phyloP scores from a whole-genome alignment of 1,140 invertebrate genomes.

The Aleiodes sp. region DNA sequence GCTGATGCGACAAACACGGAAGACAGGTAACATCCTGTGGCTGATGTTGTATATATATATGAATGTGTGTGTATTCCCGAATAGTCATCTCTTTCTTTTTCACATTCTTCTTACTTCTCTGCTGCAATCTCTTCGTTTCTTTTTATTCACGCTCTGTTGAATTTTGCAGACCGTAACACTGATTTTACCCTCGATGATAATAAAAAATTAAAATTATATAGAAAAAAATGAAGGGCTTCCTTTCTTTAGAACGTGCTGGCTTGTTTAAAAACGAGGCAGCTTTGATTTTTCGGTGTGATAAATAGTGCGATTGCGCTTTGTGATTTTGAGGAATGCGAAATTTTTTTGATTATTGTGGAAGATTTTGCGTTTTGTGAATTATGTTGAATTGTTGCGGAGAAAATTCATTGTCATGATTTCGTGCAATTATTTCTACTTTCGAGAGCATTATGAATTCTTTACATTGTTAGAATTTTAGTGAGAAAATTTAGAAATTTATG shows the following conservation, averaged over 20 bases:
- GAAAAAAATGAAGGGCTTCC: slow-evolving; percentile 33
- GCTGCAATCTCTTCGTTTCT: background rate
- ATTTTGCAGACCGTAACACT: slow-evolving; percentile 53
- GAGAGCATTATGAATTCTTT: no score
- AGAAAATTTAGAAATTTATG: no score
- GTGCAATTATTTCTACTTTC: no score
- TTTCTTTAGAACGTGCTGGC: slow-evolving; percentile 44
- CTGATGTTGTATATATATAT: slow-evolving; percentile 47
- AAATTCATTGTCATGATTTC: no score
- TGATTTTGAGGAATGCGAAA: background rate
- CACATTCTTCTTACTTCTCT: background rate
- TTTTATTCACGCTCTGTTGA: slow-evolving; percentile 49
- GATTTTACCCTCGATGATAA: slow-evolving; percentile 58
- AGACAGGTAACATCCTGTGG: slow-evolving; percentile 53
- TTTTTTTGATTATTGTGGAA: no score
- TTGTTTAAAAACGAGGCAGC: slow-evolving; percentile 17
- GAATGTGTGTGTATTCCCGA: slow-evolving; percentile 44
- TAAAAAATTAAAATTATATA: background rate
- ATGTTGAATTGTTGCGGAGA: no score
- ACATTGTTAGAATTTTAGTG: no score
- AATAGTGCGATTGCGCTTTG: background rate
- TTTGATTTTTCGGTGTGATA: slow-evolving; percentile 12
- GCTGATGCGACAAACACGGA: slow-evolving; percentile 43
- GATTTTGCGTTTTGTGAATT: no score
- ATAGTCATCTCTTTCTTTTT: background rate